These are phyloP conservation scores for Hymenopus coronatus DNA, from an alignment of 2,888 invertebrate species.

Conservation along the genomic window DNA sequence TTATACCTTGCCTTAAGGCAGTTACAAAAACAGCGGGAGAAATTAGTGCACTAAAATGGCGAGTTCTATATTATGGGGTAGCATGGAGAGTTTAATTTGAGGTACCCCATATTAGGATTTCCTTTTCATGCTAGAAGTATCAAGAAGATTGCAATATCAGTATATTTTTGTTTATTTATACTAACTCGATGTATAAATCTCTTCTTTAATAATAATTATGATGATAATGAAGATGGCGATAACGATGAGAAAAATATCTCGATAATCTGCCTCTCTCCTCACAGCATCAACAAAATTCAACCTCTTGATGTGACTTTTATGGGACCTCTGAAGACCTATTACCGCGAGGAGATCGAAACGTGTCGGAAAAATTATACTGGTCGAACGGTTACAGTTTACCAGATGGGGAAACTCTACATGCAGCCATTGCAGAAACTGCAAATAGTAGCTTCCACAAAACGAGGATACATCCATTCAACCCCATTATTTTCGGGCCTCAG, in stretches of 20 bases:
- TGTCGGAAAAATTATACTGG: constrained; percentile 7
- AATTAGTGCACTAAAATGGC: too few relatives aligned
- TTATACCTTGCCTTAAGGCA: too few relatives aligned
- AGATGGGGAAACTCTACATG: not conserved
- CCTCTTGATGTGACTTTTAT: constrained; percentile 33
- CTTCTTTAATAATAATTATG: too few relatives aligned
- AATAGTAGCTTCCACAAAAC: constrained; percentile 3
- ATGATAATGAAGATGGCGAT: too few relatives aligned
- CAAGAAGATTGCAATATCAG: too few relatives aligned
- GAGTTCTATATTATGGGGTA: too few relatives aligned
- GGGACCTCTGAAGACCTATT: constrained; percentile 26
- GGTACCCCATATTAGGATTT: too few relatives aligned
- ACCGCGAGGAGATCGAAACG: constrained; percentile 1
- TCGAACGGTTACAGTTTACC: not conserved
- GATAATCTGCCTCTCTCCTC: constrained; percentile 26
- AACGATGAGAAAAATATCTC: constrained; percentile 27
- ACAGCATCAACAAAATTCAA: constrained; percentile 11
- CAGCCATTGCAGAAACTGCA: constrained; percentile 1
- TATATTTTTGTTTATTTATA: too few relatives aligned
- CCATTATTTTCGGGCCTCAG: not conserved
- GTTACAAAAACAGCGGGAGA: too few relatives aligned
- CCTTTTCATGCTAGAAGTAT: too few relatives aligned
- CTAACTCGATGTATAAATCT: too few relatives aligned
- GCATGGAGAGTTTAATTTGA: too few relatives aligned
- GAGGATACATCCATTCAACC: not conserved